Conservation (phyloP, 2,888 invertebrate species). For the Pachycephus smyrnensis region DNA sequence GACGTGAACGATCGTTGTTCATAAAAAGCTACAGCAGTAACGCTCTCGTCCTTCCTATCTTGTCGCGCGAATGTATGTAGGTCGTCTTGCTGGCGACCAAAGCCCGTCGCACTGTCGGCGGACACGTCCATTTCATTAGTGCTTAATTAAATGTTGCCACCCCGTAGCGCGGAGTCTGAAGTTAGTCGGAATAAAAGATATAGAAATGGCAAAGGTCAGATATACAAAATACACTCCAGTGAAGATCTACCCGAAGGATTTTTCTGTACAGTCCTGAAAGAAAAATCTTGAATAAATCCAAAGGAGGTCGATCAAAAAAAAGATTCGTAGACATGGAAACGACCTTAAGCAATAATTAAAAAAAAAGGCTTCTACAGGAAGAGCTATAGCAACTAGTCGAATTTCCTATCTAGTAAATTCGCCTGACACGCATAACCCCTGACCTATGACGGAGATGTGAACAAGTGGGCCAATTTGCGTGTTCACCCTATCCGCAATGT, state of each 20-base stretch:
- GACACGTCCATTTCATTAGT: constrained; percentile 55
- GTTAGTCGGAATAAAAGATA: not conserved
- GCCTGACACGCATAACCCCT: not conserved
- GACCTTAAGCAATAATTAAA: not conserved
- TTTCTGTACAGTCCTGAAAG: too few relatives aligned
- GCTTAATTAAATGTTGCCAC: constrained; percentile 52
- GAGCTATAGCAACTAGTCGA: not conserved
- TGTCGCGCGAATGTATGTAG: not conserved
- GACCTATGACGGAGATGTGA: not conserved
- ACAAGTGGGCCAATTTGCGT: not conserved
- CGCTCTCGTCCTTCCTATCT: not conserved
- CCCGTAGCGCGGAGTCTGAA: not conserved
- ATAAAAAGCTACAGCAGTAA: not conserved
- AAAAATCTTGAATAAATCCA: too few relatives aligned
- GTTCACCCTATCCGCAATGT: not conserved
- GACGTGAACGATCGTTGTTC: not conserved
- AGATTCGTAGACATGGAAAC: not conserved
- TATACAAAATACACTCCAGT: not conserved
- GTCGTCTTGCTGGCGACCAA: constrained; percentile 2
- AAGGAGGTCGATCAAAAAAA: not conserved
- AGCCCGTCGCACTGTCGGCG: constrained; percentile 18
- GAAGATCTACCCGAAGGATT: not conserved
- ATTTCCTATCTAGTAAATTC: not conserved
- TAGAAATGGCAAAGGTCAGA: not conserved
- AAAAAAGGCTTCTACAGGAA: not conserved